Evolutionary conservation across 2,113 vertebrate species (phyloP).

Genomic region (Mus spicilegus): DNA sequence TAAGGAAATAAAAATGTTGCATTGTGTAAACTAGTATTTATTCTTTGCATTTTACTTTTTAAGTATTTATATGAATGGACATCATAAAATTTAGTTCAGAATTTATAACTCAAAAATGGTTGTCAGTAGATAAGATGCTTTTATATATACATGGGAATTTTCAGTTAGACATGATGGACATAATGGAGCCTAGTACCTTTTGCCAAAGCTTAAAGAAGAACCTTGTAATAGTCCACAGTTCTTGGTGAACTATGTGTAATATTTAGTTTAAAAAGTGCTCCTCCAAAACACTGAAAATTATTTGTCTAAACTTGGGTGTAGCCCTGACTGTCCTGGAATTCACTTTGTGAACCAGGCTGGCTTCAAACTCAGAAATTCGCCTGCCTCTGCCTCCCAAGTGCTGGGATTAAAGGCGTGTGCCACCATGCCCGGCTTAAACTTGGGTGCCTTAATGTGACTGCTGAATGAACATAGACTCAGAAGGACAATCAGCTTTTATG

Average conservation of each 20-base stretch:
- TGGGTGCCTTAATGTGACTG: slow-evolving; percentile 38
- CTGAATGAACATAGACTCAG: background rate
- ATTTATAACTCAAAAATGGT: slow-evolving; percentile 45
- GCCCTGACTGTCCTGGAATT: too few species aligned
- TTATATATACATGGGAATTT: slow-evolving; percentile 43
- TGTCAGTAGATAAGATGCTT: slow-evolving; percentile 40
- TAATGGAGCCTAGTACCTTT: slow-evolving; percentile 49
- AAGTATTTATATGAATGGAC: slow-evolving; percentile 44
- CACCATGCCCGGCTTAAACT: background rate
- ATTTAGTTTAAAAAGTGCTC: slow-evolving; percentile 32
- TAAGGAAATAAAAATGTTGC: slow-evolving; percentile 12
- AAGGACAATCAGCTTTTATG: slow-evolving; percentile 23
- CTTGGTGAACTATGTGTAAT: background rate
- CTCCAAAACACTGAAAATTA: background rate
- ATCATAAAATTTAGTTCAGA: slow-evolving; percentile 48
- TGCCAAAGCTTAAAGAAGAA: slow-evolving; percentile 46
- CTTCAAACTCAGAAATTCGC: too few species aligned
- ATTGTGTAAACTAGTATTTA: background rate
- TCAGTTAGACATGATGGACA: slow-evolving; percentile 6
- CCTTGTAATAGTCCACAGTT: slow-evolving; percentile 22
- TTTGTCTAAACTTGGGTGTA: slow-evolving; percentile 48
- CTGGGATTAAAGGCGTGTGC: too few species aligned
- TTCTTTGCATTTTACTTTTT: slow-evolving; percentile 55
- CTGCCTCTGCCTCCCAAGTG: too few species aligned
- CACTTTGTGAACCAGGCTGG: too few species aligned